Base-by-base conservation (phyloP, 1,140 invertebrate species). In the Trinorchestia longiramus region DNA sequence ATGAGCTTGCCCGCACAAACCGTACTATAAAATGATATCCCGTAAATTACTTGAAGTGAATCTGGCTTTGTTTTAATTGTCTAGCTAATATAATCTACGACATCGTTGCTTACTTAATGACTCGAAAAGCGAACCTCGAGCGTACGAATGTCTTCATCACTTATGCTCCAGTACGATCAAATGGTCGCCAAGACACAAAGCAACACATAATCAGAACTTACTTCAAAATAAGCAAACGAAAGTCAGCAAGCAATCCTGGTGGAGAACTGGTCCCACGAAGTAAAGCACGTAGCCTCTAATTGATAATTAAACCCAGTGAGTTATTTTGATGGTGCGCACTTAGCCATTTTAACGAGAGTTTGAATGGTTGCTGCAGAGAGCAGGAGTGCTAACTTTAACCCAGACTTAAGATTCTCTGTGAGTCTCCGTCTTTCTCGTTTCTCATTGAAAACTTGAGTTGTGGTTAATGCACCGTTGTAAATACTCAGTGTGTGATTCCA, bases 291-390 rank as follows among this genome's bases (percentile, higher is more conserved):
- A 40, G 43, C 41, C 92, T 94, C 92, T 94, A 94, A 94, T 94
- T 94, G 92, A 94, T 94, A 94, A 94, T 94, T 94, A 94, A 94
- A 94, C 6, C 92, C 41, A 47, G 43, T 94, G 92, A 94, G 92
- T 94, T 94, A 94, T 94, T 94, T 94, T 94, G 92, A 94, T 94
- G 43, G 92, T 45, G 92, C 44, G 92, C 92, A 94, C 92, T 94
- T 94, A 94, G 92, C 92, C 19, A 45, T 94, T 94, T 94, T 94
- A 94, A 94, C 92, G 92, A 94, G 92, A 94, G 43, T 94, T 94
- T 94, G 92, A 94, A 94, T 94, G 92, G 43, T 91, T 42, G 43
- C 92, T 45, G 92, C 43, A 47, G 92, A 77, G 92, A 94, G 92
- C n/a, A 36, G 41, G 36, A 42, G 43, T 43, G 11, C 28, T 90